A percentile compares a stretch with the other conserved stretches of the same genome.
phyloP scores from a whole-genome alignment of 2,888 invertebrate genomes.

The Andricus quercusramuli region DNA sequence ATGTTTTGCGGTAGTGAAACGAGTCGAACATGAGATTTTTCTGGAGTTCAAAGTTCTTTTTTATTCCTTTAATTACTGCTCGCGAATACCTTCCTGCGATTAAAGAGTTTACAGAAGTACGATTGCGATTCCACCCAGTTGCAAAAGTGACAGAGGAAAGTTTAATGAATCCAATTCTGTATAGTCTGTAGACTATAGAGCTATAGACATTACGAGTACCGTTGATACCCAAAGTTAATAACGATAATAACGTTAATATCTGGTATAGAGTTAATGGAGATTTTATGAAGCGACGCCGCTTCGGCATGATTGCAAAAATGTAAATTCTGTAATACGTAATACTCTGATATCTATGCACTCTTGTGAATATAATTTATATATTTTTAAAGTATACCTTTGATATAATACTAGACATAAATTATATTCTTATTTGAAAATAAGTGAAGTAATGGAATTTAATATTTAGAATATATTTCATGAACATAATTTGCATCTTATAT shows the following conservation, averaged over 20 bases:
- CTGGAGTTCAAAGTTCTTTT: slow-evolving; percentile 17
- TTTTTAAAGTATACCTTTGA: background rate
- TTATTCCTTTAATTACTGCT: slow-evolving; percentile 24
- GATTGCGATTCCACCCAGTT: background rate
- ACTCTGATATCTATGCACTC: background rate
- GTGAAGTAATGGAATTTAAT: background rate
- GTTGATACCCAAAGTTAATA: slow-evolving; percentile 19
- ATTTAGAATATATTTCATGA: background rate
- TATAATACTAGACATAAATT: background rate
- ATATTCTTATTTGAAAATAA: background rate
- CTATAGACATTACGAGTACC: slow-evolving; percentile 24
- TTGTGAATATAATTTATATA: background rate
- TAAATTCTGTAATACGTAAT: slow-evolving; percentile 3
- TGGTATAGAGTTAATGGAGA: background rate
- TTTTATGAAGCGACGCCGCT: background rate
- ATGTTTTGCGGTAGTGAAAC: slow-evolving; percentile 17
- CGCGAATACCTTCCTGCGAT: slow-evolving; percentile 7
- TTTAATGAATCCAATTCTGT: slow-evolving; percentile 28
- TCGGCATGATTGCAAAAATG: background rate
- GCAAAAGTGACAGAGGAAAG: slow-evolving; percentile 15
- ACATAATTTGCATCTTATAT: background rate
- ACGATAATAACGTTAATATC: slow-evolving; percentile 5
- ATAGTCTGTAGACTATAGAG: background rate
- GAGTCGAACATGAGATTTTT: background rate
- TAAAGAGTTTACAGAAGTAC: background rate